These are phyloP conservation scores for Tromatobia lineatoria DNA, from an alignment of 2,888 invertebrate genomes.

Conservation along the genomic window DNA sequence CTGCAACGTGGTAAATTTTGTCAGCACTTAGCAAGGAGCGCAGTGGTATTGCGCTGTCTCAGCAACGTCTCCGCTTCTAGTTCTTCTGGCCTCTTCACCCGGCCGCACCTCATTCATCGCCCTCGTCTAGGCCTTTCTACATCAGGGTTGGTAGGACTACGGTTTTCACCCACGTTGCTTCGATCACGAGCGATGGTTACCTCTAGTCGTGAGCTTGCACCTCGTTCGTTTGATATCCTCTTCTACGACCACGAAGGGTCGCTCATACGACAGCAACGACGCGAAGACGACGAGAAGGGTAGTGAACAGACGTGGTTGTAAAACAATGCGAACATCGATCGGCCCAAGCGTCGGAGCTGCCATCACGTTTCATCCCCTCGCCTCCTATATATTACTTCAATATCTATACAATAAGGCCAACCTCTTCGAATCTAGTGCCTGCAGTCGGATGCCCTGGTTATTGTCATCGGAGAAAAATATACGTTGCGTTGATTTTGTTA, in stretches of 20 bases:
- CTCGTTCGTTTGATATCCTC: conserved; percentile 24
- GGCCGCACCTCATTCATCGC: conserved; percentile 44
- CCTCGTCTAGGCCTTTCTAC: conserved; percentile 30
- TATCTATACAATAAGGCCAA: conserved; percentile 43
- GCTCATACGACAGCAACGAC: conserved; percentile 29
- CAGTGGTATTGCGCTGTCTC: conserved; percentile 74
- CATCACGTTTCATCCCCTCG: conserved; percentile 42
- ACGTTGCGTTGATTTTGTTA: not conserved
- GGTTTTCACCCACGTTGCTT: conserved; percentile 41
- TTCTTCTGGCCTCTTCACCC: conserved; percentile 65
- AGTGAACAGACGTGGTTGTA: conserved; percentile 48
- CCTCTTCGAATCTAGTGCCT: conserved; percentile 23
- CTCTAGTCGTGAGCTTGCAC: conserved; percentile 30
- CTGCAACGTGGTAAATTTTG: conserved; percentile 79
- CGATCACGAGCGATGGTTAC: conserved; percentile 42
- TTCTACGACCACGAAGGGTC: conserved; percentile 29
- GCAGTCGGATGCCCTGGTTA: conserved; percentile 28
- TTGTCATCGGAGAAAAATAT: not conserved
- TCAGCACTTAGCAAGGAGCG: conserved; percentile 60
- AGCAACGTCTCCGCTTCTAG: conserved; percentile 73
- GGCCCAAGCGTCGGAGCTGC: conserved; percentile 66
- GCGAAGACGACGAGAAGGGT: conserved; percentile 18
- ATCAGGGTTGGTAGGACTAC: conserved; percentile 14
- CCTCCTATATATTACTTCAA: conserved; percentile 20
- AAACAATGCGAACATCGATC: conserved; percentile 77